Evolutionary conservation across 2,797 vertebrate genomes (phyloP).

Genomic region (Sebastes minor): DNA sequence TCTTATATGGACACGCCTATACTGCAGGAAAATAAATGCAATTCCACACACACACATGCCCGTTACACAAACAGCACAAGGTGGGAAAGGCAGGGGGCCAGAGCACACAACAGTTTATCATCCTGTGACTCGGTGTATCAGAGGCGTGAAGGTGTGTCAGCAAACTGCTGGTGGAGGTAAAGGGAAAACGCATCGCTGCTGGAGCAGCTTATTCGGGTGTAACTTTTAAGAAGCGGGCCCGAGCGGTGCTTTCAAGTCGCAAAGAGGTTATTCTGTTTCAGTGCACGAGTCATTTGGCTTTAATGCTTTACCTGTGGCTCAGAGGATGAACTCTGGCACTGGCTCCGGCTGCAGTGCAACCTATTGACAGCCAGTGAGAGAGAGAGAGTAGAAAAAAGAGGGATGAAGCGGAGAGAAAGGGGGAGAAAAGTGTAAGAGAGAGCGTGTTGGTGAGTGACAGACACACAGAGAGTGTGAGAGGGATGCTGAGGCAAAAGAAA

Average conservation of each 20-base stretch:
- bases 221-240: constrained; percentile 35
- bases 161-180: constrained; percentile 36
- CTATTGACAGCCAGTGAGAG: constrained; percentile 35
- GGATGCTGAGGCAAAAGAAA: constrained; percentile 38
- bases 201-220: constrained; percentile 36
- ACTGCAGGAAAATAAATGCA: background rate
- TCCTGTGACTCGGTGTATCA: constrained; percentile 42
- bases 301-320: constrained; percentile 67
- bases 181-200: constrained; percentile 14
- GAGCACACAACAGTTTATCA: constrained; percentile 33
- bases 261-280: constrained; percentile 61
- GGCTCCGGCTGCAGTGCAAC: constrained; percentile 53
- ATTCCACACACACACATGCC: background rate
- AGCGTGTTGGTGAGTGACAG: constrained; percentile 25
- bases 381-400: background rate
- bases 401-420: background rate
- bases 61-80: background rate
- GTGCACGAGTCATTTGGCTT: constrained; percentile 60
- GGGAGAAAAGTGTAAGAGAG: background rate
- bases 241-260: constrained; percentile 40
- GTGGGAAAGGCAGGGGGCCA: background rate
- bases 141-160: constrained; percentile 51
- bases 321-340: constrained; percentile 49
- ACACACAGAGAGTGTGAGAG: background rate
- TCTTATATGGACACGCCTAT: background rate